These are phyloP conservation scores for Chrysemys picta DNA, from an alignment of 2,113 vertebrate species.

Conservation along the genomic window DNA sequence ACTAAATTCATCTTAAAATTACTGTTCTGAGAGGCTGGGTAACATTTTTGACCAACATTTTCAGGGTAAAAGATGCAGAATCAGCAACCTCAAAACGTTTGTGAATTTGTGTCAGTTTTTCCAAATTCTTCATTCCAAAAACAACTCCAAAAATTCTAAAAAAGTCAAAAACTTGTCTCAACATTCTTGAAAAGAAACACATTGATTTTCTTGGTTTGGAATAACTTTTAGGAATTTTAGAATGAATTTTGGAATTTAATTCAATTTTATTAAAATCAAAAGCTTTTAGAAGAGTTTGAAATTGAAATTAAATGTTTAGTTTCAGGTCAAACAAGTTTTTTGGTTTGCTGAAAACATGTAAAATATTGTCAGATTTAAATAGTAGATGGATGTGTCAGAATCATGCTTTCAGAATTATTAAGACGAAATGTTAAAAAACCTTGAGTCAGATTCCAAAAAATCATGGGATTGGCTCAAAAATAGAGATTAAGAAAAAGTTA, in stretches of 20 bases:
- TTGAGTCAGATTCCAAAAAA: not conserved
- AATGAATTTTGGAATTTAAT: not conserved
- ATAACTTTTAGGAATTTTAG: not conserved
- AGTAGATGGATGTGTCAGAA: not conserved
- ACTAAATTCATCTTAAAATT: conserved; percentile 57
- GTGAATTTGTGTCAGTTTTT: not conserved
- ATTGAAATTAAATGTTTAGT: not conserved
- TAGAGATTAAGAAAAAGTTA: not conserved
- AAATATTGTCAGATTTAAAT: not conserved
- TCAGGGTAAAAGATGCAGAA: not conserved
- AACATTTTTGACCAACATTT: not conserved
- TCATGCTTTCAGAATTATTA: not conserved
- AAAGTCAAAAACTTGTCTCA: not conserved
- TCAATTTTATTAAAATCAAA: not conserved
- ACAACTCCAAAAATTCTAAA: not conserved
- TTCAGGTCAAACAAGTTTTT: not conserved
- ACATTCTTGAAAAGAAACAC: not conserved
- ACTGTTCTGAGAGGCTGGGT: conserved; percentile 36
- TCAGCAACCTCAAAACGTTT: not conserved
- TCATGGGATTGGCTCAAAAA: not conserved
- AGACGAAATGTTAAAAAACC: not conserved
- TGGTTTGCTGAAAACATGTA: not conserved
- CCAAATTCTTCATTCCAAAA: not conserved
- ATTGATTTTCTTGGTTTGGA: not conserved
- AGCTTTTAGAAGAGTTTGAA: not conserved